Conservation (phyloP, 2,797 vertebrate genomes). For the Mallotus villosus region DNA sequence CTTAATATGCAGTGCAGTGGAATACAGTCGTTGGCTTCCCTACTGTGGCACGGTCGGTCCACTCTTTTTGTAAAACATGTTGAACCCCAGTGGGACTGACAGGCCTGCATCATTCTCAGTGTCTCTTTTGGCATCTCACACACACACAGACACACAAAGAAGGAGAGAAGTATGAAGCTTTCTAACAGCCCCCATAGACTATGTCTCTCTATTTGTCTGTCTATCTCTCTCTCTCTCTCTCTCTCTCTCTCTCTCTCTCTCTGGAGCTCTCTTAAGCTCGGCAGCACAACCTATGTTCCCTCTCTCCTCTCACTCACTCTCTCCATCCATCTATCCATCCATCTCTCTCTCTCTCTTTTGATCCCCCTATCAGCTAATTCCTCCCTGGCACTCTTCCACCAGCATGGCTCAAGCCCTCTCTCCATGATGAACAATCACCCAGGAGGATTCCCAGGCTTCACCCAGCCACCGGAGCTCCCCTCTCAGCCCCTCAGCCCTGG, state of each 20-base stretch:
- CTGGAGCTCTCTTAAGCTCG: background rate
- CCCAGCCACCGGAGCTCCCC: background rate
- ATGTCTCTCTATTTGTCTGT: background rate
- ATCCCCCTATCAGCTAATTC: background rate
- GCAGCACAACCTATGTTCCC: background rate
- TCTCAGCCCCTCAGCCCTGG: background rate
- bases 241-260: background rate
- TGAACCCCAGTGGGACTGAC: background rate
- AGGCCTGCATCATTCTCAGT: background rate
- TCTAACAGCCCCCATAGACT: too few relatives aligned
- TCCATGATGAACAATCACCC: constrained; percentile 10
- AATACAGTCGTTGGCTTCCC: background rate
- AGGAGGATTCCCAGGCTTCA: background rate
- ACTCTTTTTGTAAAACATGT: background rate
- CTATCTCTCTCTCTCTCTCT: background rate
- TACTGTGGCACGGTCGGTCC: background rate
- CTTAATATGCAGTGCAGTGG: background rate
- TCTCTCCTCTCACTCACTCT: background rate
- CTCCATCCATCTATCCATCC: background rate
- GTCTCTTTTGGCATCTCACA: background rate
- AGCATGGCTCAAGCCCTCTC: background rate
- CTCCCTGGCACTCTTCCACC: constrained; percentile 14
- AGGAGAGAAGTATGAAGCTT: too few relatives aligned
- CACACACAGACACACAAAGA: background rate
- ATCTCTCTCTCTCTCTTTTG: background rate